Conservation (phyloP, 1,140 invertebrate genomes). For the Drosophila bipectinata region DNA sequence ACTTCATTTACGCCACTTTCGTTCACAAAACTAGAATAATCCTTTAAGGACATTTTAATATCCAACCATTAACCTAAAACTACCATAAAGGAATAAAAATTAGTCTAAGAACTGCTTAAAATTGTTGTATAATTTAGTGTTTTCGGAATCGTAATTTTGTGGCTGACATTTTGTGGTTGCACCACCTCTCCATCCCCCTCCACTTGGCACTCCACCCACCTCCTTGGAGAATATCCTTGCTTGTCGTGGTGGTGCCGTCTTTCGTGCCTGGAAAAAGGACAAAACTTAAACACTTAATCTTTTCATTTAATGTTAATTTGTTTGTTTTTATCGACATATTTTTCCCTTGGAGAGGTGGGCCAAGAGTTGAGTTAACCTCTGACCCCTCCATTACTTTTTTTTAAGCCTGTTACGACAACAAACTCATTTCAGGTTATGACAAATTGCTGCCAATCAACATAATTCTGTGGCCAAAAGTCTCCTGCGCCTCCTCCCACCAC, state of each 20-base stretch:
- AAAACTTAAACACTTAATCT: constrained; percentile 82
- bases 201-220: not conserved
- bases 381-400: constrained; percentile 29
- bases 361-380: too few species aligned
- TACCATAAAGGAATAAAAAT: not conserved
- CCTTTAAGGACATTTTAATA: not conserved
- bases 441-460: constrained; percentile 82
- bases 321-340: constrained; percentile 82
- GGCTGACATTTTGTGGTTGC: constrained; percentile 11
- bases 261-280: constrained; percentile 61
- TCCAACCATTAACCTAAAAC: not conserved
- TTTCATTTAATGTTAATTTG: constrained; percentile 82
- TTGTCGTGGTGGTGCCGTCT: constrained; percentile 11
- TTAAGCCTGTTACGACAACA: constrained; percentile 80
- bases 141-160: not conserved
- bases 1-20: too few species aligned
- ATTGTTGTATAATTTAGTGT: constrained; percentile 7
- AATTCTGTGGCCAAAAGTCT: constrained; percentile 59
- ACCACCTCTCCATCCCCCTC: not conserved
- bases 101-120: constrained; percentile 2
- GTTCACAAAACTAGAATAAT: too few species aligned
- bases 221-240: not conserved
- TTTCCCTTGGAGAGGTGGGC: constrained; percentile 11
- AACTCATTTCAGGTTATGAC: constrained; percentile 80
- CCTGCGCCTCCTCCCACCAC: not conserved